These are phyloP conservation scores for Synodontis membranacea DNA, from an alignment of 2,113 vertebrate genomes.

Conservation along the genomic window DNA sequence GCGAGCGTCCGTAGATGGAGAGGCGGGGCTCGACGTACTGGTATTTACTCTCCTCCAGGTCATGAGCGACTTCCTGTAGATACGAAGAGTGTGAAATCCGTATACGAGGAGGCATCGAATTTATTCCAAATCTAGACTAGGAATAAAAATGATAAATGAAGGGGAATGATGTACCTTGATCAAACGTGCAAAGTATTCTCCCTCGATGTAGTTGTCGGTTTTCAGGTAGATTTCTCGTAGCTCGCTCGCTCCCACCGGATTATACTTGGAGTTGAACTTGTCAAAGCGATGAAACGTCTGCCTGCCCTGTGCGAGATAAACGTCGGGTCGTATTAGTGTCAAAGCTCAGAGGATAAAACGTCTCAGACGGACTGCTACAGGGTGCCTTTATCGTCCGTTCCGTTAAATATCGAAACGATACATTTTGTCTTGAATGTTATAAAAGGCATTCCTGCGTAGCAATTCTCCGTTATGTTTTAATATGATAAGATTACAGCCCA, in stretches of 20 bases:
- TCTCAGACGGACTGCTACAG: background rate
- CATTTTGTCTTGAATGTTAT: background rate
- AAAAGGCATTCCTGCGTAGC: background rate
- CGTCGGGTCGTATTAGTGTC: background rate
- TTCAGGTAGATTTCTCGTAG: constrained; percentile 95
- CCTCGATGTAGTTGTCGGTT: constrained; percentile 91
- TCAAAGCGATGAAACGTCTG: constrained; percentile 99
- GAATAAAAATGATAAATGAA: background rate
- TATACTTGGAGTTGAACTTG: constrained; percentile 99
- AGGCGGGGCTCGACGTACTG: constrained; percentile 92
- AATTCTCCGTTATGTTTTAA: background rate
- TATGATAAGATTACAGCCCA: background rate
- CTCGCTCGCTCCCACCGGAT: constrained; percentile 95
- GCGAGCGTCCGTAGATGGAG: constrained; percentile 90
- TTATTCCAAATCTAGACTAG: background rate
- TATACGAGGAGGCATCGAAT: background rate
- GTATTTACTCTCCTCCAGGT: constrained; percentile 95
- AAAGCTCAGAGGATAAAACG: background rate
- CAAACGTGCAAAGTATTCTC: constrained; percentile 91
- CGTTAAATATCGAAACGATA: background rate
- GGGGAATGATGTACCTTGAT: constrained; percentile 37
- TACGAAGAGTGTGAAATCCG: background rate
- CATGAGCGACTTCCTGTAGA: constrained; percentile 86
- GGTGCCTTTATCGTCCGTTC: background rate
- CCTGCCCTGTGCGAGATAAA: constrained; percentile 77